Base-by-base conservation (phyloP, 2,797 vertebrate species). In the Peromyscus nudipes region DNA sequence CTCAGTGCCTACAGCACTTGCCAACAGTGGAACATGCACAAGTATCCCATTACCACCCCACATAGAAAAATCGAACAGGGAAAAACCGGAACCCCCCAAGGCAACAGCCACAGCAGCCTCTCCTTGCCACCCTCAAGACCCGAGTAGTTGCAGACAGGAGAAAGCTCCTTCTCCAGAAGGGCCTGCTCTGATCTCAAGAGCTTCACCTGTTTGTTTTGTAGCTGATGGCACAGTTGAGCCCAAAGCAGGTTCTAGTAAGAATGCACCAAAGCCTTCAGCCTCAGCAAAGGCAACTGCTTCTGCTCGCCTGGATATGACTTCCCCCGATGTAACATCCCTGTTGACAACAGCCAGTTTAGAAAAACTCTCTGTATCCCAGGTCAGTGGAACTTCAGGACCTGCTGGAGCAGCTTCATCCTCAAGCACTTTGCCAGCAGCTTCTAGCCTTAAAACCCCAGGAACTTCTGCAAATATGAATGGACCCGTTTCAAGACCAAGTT, bases 401-500 rank as follows among this genome's bases (percentile, higher is more conserved):
- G 14, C 86, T 0, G 10, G 43, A 21, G 92, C 96, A 31, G 5
- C 95, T 76, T 94, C 91, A 0, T 43, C 97, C 76, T 80, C 17
- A 7, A 27, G 87, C 97, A 1, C 97, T 79, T 40, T 90, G 62
- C 80, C 98, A 0, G 95, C 46, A 57, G 92, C 97, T 25, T 97
- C 97, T 16, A 75, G 98, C 98, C 98, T 98, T 96, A 99, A 98
- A 97, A 91, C 97, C 71, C 98, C 97, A 23, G 49, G 92, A 40
- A 60, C 60, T 43, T 62, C 96, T 87, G 88, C 90, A 25, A 71
- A 91, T 43, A 90, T 97, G 64, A 97, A 97, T 23, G 98, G 97
- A 43, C 95, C 98, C 64, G 73, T 97, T 76, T 90, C 97, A 94
- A 99, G 99, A 94, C 94, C 94, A 16, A 98, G 97, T 97, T 99